These are phyloP conservation scores for Macrosteles quadrilineatus DNA, from an alignment of 1,140 invertebrate genomes.

Conservation along the genomic window DNA sequence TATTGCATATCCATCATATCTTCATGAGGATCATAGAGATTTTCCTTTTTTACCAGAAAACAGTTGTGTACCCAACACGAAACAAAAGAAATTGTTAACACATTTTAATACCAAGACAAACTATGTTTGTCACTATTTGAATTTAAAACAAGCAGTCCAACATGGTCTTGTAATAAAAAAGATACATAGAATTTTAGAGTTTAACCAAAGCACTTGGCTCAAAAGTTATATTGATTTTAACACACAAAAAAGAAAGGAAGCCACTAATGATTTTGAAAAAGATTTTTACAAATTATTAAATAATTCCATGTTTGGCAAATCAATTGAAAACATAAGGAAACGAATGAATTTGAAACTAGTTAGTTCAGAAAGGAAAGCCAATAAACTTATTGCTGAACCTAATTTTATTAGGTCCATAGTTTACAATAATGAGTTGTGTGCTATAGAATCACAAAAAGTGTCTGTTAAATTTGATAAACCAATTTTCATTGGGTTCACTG, in stretches of 20 bases:
- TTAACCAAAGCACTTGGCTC: slow-evolving; percentile 46
- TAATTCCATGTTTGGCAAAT: slow-evolving; percentile 48
- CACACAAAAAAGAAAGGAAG: slow-evolving; percentile 41
- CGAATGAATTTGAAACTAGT: slow-evolving; percentile 42
- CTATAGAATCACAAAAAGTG: slow-evolving; percentile 26
- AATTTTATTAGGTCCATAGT: slow-evolving; percentile 33
- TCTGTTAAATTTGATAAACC: slow-evolving; percentile 31
- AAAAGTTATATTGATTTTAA: slow-evolving; percentile 47
- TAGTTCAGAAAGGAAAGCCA: slow-evolving; percentile 40
- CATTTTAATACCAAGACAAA: slow-evolving; percentile 36
- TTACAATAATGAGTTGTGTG: slow-evolving; percentile 34
- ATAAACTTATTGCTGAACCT: slow-evolving; percentile 31
- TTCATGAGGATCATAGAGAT: slow-evolving; percentile 56
- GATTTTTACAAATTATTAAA: slow-evolving; percentile 49
- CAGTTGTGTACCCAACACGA: slow-evolving; percentile 13
- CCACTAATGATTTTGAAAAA: slow-evolving; percentile 47
- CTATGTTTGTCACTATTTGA: slow-evolving; percentile 46
- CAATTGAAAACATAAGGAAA: slow-evolving; percentile 48
- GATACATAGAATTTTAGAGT: slow-evolving; percentile 47
- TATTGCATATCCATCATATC: slow-evolving; percentile 45
- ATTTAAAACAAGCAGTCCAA: slow-evolving; percentile 40
- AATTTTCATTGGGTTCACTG: slow-evolving; percentile 28
- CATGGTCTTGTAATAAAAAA: slow-evolving; percentile 46
- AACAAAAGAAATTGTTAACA: slow-evolving; percentile 35
- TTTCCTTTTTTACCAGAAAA: slow-evolving; percentile 54